These are phyloP conservation scores for Pelecanoides urinatrix DNA, from an alignment of 2,113 vertebrate genomes.

Conservation along the genomic window DNA sequence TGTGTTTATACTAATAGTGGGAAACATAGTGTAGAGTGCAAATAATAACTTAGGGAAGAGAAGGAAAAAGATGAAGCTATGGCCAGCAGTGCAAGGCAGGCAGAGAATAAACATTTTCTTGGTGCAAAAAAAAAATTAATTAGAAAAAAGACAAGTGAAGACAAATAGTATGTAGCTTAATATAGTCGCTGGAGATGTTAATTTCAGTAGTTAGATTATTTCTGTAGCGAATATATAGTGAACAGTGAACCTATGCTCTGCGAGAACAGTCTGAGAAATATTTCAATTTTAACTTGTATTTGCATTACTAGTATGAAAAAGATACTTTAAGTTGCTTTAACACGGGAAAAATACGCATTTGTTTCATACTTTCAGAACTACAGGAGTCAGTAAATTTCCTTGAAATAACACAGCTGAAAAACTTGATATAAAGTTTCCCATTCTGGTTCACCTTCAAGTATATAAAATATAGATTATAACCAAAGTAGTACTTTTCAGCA, in stretches of 20 bases:
- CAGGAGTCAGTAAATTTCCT: background rate
- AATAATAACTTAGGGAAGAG: background rate
- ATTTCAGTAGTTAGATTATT: background rate
- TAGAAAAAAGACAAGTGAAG: background rate
- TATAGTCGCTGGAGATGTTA: background rate
- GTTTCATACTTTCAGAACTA: background rate
- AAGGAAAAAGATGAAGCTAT: background rate
- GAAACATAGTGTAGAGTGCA: background rate
- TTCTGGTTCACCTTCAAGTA: background rate
- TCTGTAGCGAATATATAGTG: background rate
- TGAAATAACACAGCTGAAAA: slow-evolving; percentile 1
- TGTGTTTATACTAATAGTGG: background rate
- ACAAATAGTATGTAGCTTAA: background rate
- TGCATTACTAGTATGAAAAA: background rate
- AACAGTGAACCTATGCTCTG: background rate
- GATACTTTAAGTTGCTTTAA: background rate
- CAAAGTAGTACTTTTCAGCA: background rate
- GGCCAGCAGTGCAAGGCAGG: background rate
- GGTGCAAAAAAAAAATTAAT: background rate
- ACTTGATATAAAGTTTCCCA: background rate
- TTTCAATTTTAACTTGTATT: background rate
- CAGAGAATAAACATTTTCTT: background rate
- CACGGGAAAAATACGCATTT: background rate
- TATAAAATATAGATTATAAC: background rate
- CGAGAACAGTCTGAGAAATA: background rate